phyloP scores from a whole-genome alignment of 2,888 invertebrate genomes.

The Nomada ferruginata region DNA sequence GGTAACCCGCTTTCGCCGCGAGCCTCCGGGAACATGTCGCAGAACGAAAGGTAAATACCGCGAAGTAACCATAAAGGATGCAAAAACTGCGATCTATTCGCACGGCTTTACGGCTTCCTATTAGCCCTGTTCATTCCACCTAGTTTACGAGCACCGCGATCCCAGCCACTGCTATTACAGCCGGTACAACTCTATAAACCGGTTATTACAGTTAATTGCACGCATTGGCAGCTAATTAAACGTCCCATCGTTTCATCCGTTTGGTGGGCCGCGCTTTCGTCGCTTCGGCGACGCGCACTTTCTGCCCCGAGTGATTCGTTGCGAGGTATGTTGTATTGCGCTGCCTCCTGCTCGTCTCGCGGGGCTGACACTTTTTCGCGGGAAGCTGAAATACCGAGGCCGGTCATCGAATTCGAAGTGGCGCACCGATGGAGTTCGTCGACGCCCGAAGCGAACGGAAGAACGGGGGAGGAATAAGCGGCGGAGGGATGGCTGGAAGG shows the following conservation, averaged over 20 bases:
- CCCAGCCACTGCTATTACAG: conserved; percentile 20
- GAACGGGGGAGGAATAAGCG: no score
- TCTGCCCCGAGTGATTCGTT: neutral
- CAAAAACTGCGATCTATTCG: neutral
- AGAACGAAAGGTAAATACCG: neutral
- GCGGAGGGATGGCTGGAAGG: no score
- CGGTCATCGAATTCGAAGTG: no score
- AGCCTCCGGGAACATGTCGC: no score
- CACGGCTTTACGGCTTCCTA: neutral
- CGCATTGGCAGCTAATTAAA: conserved; percentile 22
- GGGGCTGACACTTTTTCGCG: no score
- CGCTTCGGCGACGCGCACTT: neutral
- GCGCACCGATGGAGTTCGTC: no score
- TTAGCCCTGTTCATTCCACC: neutral
- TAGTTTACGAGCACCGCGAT: neutral
- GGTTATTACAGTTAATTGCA: conserved; percentile 34
- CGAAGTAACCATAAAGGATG: neutral
- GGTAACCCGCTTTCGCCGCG: no score
- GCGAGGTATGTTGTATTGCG: neutral
- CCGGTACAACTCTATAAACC: conserved; percentile 19
- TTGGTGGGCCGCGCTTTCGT: neutral
- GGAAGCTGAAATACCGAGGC: no score
- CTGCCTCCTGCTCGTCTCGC: no score
- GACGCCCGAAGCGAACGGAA: no score
- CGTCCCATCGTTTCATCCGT: conserved; percentile 15